Evolutionary conservation across 1,140 invertebrate genomes (phyloP).

Genomic region (Aphidius ervi): DNA sequence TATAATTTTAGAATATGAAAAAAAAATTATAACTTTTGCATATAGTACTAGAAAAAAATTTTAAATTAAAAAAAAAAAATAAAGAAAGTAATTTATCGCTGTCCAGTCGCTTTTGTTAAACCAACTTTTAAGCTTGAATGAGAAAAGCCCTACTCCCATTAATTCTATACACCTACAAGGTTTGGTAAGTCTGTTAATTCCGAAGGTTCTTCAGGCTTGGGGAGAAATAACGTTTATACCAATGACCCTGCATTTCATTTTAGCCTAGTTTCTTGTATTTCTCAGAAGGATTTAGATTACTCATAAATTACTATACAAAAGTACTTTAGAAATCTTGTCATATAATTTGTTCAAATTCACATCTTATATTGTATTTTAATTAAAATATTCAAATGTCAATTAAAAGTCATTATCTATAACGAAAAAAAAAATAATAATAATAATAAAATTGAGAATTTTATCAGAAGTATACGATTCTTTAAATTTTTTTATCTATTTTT

Average conservation of each 20-base stretch:
- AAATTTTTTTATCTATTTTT: background rate
- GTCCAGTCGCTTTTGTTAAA: background rate
- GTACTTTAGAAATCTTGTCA: slow-evolving; percentile 19
- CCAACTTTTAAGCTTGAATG: slow-evolving; percentile 1
- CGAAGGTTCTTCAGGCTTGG: slow-evolving; percentile 19
- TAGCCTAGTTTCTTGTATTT: slow-evolving; percentile 15
- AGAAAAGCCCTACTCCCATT: slow-evolving; percentile 12
- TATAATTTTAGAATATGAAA: too few species aligned
- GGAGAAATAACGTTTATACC: slow-evolving; percentile 26
- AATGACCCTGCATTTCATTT: slow-evolving; percentile 26
- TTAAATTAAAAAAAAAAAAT: too few species aligned
- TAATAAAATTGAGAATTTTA: too few species aligned
- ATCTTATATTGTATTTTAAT: background rate
- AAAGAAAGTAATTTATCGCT: background rate
- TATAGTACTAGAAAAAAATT: background rate
- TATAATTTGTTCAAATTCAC: slow-evolving; percentile 18
- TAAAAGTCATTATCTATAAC: background rate
- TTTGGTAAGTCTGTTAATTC: slow-evolving; percentile 26
- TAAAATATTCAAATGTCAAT: too few species aligned
- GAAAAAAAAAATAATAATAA: background rate
- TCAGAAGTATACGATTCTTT: background rate
- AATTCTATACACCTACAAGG: slow-evolving; percentile 14
- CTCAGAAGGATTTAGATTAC: slow-evolving; percentile 22
- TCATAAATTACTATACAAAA: slow-evolving; percentile 25
- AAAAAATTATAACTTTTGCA: background rate